Evolutionary conservation across 2,888 invertebrate species (phyloP), one percentile per base, ranked within the genome.

Genomic region (Embidobia sp.): DNA sequence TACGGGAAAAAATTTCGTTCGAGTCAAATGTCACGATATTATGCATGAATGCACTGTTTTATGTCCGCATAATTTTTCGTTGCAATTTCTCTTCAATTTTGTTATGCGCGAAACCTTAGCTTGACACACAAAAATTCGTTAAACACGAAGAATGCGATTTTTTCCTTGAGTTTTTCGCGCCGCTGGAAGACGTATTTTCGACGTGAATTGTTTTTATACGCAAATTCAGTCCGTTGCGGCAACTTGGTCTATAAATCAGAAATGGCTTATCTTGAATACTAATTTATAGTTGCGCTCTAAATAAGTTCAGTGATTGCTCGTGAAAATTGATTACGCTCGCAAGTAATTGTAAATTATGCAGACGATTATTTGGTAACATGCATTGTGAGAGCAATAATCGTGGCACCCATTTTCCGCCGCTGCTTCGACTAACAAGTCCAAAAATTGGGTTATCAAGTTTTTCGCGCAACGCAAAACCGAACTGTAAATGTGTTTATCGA

Each of bases 201-300:
- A 66, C 33, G 26, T 35, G 44, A 44, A 66, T 53, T 53, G 44
- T 15, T 53, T 49, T 33, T 15, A 31, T 33, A 33, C 27, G 27
- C 13, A 29, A 46, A 55, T 46, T 15, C 37, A 46, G 13, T 27
- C 27, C 33, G 3, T 35, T 19, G 35, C 10, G 15, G n/a, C n/a
- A 61, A 61, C 35, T 59, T 59, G 16, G 40, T 31, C 29, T 29
- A 63, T 63, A 63, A 64, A 51, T 51, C 44, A 64, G 27, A 49
- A 64, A 42, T 49, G 16, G 42, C 64, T 44, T 53, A 44, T 42
- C 63, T 51, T n/a, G 26, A 8, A 49, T 31, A 33, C 44, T 44
- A 40, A 63, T 63, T 48, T 63, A 27, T 40, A 49, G 37, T 63
- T 49, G 10, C 15, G 46, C 15, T 49, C 37, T 8, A 63, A 63